phyloP scores from a whole-genome alignment of 2,888 invertebrate genomes.

The Cremastobaeus sp. region DNA sequence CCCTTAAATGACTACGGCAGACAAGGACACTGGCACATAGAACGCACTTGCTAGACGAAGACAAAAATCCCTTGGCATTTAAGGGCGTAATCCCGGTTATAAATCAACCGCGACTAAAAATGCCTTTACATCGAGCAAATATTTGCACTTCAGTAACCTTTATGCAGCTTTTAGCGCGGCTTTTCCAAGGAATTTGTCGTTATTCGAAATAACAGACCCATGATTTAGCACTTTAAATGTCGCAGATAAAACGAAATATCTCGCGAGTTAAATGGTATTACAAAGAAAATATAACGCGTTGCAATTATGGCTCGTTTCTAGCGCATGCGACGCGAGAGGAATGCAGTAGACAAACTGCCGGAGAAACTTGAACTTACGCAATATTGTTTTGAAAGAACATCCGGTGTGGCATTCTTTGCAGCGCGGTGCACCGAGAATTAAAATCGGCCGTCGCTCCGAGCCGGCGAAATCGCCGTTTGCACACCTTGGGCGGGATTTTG shows the following conservation, averaged over 20 bases:
- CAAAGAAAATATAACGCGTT: conserved; percentile 33
- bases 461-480: conserved; percentile 14
- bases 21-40: too few species aligned
- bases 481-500: conserved; percentile 38
- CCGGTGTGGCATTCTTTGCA: conserved; percentile 49
- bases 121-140: too few species aligned
- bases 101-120: too few species aligned
- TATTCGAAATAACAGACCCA: too few species aligned
- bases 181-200: too few species aligned
- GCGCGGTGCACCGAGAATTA: conserved; percentile 35
- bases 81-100: too few species aligned
- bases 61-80: too few species aligned
- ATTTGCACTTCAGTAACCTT: too few species aligned
- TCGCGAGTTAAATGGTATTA: conserved; percentile 2
- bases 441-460: conserved; percentile 18
- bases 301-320: conserved; percentile 27
- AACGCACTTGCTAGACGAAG: too few species aligned
- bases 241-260: background rate
- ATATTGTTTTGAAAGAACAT: conserved; percentile 55
- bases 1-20: too few species aligned
- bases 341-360: conserved; percentile 21
- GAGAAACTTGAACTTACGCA: conserved; percentile 58
- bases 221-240: background rate
- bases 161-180: too few species aligned
- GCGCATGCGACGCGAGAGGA: conserved; percentile 16